Conservation (phyloP, 2,113 vertebrate species). For the Heloderma charlesbogerti region DNA sequence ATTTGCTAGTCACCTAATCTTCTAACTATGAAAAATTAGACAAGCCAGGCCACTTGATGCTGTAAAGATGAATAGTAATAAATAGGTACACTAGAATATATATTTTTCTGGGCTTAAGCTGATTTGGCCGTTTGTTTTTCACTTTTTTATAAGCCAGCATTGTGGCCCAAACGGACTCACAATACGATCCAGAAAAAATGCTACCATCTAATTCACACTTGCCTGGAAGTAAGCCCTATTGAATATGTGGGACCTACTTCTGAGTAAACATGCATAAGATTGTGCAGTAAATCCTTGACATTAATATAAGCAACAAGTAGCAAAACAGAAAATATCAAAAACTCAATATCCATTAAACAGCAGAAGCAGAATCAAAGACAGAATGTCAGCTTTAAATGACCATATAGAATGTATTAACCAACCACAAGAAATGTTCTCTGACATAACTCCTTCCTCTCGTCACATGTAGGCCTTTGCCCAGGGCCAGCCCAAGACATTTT, state of each 20-base stretch:
- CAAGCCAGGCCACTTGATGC: not conserved
- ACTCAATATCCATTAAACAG: too few species aligned
- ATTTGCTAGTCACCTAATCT: not conserved
- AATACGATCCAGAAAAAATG: not conserved
- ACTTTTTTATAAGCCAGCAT: not conserved
- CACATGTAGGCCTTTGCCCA: not conserved
- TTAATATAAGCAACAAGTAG: not conserved
- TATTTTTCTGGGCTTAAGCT: not conserved
- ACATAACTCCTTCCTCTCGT: not conserved
- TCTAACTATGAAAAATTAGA: not conserved
- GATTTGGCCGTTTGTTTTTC: not conserved
- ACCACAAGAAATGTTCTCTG: not conserved
- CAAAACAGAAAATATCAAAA: too few species aligned
- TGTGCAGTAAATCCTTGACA: not conserved
- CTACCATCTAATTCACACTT: not conserved
- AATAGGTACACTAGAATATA: not conserved
- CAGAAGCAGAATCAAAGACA: not conserved
- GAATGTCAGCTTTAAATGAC: not conserved
- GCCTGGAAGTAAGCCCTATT: not conserved
- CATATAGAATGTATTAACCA: not conserved
- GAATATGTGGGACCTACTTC: not conserved
- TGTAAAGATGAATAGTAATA: not conserved
- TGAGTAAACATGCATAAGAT: not conserved
- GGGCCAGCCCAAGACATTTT: not conserved
- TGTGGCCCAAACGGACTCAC: not conserved